Percentiles rank a stretch among this genome's conserved stretches.
Conservation (phyloP, 2,113 vertebrate genomes). For the Aix galericulata region DNA sequence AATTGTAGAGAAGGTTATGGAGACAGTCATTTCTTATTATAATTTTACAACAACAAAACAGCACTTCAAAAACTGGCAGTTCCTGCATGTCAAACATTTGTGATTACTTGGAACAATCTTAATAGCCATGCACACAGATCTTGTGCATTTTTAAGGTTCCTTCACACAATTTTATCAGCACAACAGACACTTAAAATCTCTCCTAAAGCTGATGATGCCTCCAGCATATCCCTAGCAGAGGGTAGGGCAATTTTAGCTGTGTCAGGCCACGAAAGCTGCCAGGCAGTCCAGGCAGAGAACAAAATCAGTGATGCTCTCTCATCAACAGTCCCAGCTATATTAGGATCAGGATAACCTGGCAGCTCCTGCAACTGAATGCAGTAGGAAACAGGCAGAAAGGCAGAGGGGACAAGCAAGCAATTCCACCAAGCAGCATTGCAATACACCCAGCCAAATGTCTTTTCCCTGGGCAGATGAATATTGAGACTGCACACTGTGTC, state of each 20-base stretch:
- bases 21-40: conserved; percentile 8
- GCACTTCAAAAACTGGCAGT: background rate
- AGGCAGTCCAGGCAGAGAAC: background rate
- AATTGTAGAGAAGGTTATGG: conserved; percentile 1
- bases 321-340: background rate
- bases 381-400: background rate
- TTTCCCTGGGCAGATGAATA: background rate
- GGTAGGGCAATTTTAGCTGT: conserved; percentile 22
- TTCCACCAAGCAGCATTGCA: background rate
- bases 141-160: conserved; percentile 6
- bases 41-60: conserved; percentile 35
- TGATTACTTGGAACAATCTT: background rate
- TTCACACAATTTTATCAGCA: conserved; percentile 17
- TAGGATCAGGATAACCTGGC: background rate
- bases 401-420: background rate
- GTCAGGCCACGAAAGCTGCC: conserved; percentile 10
- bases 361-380: fast-evolving
- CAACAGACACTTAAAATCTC: conserved; percentile 39
- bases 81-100: background rate
- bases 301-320: background rate
- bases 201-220: conserved; percentile 25
- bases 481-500: fast-evolving
- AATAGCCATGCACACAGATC: background rate
- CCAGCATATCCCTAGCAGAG: conserved; percentile 30
- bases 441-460: background rate